Evolutionary conservation across 2,888 invertebrate species (phyloP), one percentile per base, ranked within the genome.

Genomic region (Melanotus villosus): DNA sequence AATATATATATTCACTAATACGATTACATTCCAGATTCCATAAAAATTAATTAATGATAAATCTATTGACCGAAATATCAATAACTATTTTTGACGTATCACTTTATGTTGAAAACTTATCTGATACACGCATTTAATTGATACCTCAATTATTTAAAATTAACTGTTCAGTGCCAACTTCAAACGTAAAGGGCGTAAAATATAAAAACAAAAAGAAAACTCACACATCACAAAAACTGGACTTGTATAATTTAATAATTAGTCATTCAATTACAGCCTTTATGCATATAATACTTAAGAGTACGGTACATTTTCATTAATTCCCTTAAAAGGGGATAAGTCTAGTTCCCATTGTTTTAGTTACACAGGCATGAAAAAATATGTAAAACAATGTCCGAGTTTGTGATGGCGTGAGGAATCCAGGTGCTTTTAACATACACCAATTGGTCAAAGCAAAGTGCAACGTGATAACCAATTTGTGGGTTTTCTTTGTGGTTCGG

Each of bases 391-490:
- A 68, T 60, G 50, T 65, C 65, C 70, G 43, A 65, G 57, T 47
- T 65, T 70, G 65, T 60, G 65, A 62, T 70, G 60, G 47, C 59
- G 57, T 65, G 70, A 70, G 59, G 57, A 12, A 34, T 30, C 14
- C n/a, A 1, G 60, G 34, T 21, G 47, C n/a, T 23, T 43, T 47
- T 52, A 52, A 52, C 68, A 65, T 67, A 68, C 71, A 74, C 76
- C 74, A 79, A 78, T 81, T 76, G 91, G 94, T 95, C 94, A 95
- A 89, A 95, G 95, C 87, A 95, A 86, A 85, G 91, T 90, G 90
- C 95, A 96, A 85, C 94, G 91, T 62, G 94, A 91, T 82, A 95
- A 88, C 94, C 95, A 95, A 84, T 92, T 93, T 76, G 93, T 89
- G 73, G 93, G 91, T 87, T 94, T 94, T 86, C 91, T 90, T 84